Percentiles rank a stretch among this genome's conserved stretches.
These are phyloP conservation scores for Lethrus apterus DNA, from an alignment of 1,140 invertebrate genomes.

Conservation along the genomic window DNA sequence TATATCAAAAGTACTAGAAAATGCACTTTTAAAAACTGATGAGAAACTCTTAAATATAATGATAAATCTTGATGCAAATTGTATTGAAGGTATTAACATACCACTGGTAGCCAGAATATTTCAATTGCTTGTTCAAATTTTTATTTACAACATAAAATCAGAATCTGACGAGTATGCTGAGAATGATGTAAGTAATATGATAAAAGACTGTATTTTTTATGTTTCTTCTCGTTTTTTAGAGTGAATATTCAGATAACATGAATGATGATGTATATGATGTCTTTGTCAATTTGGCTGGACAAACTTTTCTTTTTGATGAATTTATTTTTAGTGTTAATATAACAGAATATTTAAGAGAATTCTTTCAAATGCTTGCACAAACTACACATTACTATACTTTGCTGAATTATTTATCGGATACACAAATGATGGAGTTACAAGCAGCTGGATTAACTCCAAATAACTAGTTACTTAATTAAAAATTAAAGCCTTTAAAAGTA, in stretches of 20 bases:
- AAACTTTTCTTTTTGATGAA: slow-evolving; percentile 3
- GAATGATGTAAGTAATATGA: not conserved
- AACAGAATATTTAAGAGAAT: slow-evolving; percentile 1
- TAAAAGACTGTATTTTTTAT: not conserved
- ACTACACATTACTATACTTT: not conserved
- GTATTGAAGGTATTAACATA: not conserved
- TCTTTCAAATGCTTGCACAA: slow-evolving; percentile 3
- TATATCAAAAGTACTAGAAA: slow-evolving; percentile 2
- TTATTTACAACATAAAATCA: not conserved
- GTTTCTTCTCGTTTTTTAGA: no score
- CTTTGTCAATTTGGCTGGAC: not conserved
- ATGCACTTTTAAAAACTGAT: slow-evolving; percentile 3
- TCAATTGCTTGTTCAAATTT: slow-evolving; percentile 1
- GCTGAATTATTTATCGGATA: slow-evolving; percentile 6
- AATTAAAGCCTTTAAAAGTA: no score
- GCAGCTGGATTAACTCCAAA: no score
- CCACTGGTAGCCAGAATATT: slow-evolving; percentile 5
- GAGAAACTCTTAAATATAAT: slow-evolving; percentile 6
- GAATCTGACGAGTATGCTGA: not conserved
- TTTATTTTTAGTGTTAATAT: not conserved
- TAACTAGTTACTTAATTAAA: no score
- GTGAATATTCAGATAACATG: not conserved
- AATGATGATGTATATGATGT: slow-evolving; percentile 1
- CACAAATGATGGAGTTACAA: slow-evolving; percentile 1
- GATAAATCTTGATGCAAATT: slow-evolving; percentile 8